Percentiles rank a stretch among this genome's conserved stretches.
Evolutionary conservation across 2,113 vertebrate species (phyloP).

Genomic region (Jacana jacana): DNA sequence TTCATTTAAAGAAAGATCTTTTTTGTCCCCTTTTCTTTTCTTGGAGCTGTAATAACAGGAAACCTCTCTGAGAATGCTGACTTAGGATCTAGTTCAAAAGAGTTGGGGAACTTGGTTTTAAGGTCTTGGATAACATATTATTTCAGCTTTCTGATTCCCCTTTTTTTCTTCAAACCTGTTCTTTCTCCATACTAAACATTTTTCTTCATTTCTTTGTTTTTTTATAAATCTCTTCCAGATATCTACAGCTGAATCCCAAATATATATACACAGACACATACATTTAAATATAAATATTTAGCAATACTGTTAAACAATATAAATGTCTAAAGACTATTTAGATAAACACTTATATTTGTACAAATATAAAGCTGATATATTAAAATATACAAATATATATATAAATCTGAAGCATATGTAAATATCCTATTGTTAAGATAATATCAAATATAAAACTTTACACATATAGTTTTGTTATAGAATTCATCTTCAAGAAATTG

Average conservation of each 20-base stretch:
- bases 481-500: background rate
- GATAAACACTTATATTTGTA: background rate
- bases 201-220: background rate
- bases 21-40: background rate
- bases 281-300: background rate
- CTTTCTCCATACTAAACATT: background rate
- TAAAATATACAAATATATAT: background rate
- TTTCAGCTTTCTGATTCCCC: background rate
- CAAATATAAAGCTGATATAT: background rate
- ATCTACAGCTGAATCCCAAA: background rate
- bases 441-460: background rate
- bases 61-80: background rate
- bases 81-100: background rate
- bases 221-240: background rate
- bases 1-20: background rate
- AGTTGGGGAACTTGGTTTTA: background rate
- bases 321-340: background rate
- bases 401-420: background rate
- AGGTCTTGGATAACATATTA: background rate
- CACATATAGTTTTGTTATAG: background rate
- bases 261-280: background rate
- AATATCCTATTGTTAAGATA: background rate
- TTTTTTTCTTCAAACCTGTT: background rate
- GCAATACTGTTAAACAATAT: background rate
- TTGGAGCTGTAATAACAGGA: background rate